These are phyloP conservation scores for Panthera leo DNA, from an alignment of 2,113 vertebrate genomes.

Conservation along the genomic window DNA sequence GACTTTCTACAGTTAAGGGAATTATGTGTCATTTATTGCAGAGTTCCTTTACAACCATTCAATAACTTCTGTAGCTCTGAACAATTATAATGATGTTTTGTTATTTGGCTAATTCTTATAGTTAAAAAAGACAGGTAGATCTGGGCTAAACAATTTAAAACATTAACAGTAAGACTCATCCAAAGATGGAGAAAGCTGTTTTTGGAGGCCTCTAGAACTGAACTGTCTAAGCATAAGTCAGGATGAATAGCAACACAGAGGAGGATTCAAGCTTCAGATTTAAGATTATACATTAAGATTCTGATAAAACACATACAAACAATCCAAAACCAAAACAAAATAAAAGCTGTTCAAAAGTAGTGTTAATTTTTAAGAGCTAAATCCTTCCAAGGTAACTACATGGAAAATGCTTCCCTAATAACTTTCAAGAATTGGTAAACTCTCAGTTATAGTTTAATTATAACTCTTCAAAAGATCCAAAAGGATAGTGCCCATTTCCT, in stretches of 20 bases:
- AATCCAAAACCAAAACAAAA: background rate
- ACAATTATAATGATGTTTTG: background rate
- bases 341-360: slow-evolving; percentile 37
- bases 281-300: background rate
- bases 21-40: background rate
- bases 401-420: background rate
- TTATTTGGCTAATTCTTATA: background rate
- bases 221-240: background rate
- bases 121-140: background rate
- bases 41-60: background rate
- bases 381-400: background rate
- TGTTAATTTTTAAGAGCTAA: slow-evolving; percentile 7
- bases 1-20: background rate
- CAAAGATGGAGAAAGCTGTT: slow-evolving; percentile 6
- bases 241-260: background rate
- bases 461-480: slow-evolving; percentile 4
- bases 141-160: slow-evolving; percentile 6
- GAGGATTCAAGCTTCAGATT: background rate
- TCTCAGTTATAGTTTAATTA: background rate
- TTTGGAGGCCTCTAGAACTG: background rate
- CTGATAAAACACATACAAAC: background rate
- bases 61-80: slow-evolving; percentile 19
- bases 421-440: background rate
- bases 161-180: background rate
- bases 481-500: background rate